Evolutionary conservation across 1,140 invertebrate genomes (phyloP), one percentile per base, ranked within the genome.

Genomic region (Polypedilum vanderplanki): DNA sequence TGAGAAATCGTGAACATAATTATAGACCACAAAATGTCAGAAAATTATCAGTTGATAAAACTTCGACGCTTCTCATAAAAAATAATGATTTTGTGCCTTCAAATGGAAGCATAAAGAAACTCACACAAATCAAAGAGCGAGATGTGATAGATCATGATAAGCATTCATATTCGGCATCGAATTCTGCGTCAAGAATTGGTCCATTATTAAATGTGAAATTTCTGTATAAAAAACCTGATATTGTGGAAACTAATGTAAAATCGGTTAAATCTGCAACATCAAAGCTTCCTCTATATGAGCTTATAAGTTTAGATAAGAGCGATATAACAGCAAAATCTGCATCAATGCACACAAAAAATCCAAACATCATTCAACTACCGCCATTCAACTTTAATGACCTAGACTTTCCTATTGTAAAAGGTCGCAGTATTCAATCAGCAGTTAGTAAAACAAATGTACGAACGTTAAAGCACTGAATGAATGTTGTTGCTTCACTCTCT

Each of bases 311-410:
- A 57, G 46, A 57, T 12, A 57, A 70, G 17, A 7, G 10, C 9
- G 65, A 70, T 22, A 20, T 18, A 18, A 20, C 17, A 18, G 7
- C 65, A 20, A 70, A 70, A 70, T 70, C 65, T 20, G 65, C 65
- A 70, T 70, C 65, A 18, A 70, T 70, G 20, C 65, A 70, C 18
- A 18, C n/a, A 7, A 70, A 70, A 10, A 70, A 70, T 70, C 65
- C 17, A 7, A 70, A 70, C 18, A 70, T 70, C 18, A 70, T 70
- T 22, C 65, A 70, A 22, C 10, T 70, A 10, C 65, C 65, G 18
- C 65, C 65, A 20, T 70, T 70, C 17, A 70, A 70, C 20, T 70
- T n/a, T n/a, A n/a, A 70, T 18, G 65, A 70, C 18, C 18, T 70
- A 70, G 65, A 70, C 18, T 70, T 70, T 70, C 65, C 65, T 1